Percentiles rank a stretch among this genome's conserved stretches.
Conservation (phyloP, 2,888 invertebrate genomes). For the Watsonalla binaria region DNA sequence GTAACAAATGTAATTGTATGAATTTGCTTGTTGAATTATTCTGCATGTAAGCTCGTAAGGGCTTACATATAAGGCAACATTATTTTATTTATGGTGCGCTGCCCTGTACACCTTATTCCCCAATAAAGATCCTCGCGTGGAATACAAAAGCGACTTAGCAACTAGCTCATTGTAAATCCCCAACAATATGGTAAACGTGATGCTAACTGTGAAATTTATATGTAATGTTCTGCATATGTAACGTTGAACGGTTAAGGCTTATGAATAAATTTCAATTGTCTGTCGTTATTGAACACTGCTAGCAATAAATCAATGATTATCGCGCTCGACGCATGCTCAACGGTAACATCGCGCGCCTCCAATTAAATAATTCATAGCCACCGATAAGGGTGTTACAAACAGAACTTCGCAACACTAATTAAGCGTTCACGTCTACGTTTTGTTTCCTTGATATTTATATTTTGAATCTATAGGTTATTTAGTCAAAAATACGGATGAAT, state of each 20-base stretch:
- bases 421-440: constrained; percentile 11
- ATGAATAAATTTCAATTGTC: constrained; percentile 76
- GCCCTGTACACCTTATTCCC: constrained; percentile 37
- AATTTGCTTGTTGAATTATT: constrained; percentile 34
- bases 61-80: constrained; percentile 26
- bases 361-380: constrained; percentile 67
- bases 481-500: constrained; percentile 11
- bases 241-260: constrained; percentile 53
- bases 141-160: constrained; percentile 57
- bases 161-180: constrained; percentile 50
- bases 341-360: constrained; percentile 60
- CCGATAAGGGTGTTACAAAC: constrained; percentile 51
- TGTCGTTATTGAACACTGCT: constrained; percentile 72
- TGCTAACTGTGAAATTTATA: constrained; percentile 66
- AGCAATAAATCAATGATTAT: constrained; percentile 74
- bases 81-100: constrained; percentile 26
- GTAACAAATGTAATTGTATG: constrained; percentile 28
- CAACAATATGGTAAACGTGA: constrained; percentile 60
- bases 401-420: constrained; percentile 18
- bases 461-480: constrained; percentile 6
- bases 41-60: constrained; percentile 23
- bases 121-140: constrained; percentile 43
- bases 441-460: constrained; percentile 9
- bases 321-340: constrained; percentile 51
- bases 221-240: constrained; percentile 40